Evolutionary conservation across 2,888 invertebrate genomes (phyloP).

Genomic region (Acholoe squamosa): DNA sequence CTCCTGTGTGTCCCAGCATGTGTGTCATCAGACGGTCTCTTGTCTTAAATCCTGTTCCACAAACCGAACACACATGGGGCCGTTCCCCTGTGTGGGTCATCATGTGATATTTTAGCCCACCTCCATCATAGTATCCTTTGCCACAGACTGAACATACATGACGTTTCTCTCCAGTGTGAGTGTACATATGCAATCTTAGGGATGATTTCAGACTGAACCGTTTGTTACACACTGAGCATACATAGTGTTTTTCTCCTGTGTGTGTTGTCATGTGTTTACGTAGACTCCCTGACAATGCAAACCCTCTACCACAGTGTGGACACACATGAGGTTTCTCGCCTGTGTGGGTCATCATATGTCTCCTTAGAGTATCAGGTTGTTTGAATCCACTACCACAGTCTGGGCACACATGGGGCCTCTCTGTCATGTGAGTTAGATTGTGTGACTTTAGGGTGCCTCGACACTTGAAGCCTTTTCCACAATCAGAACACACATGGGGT

Average conservation of each 20-base stretch:
- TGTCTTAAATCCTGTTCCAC: no score
- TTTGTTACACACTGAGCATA: neutral
- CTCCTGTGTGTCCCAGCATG: no score
- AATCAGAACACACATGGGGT: neutral
- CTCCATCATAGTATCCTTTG: neutral
- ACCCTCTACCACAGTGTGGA: neutral
- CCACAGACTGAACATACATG: neutral
- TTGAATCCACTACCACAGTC: constrained; percentile 63
- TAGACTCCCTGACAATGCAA: neutral
- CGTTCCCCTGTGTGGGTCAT: neutral
- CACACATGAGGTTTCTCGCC: neutral
- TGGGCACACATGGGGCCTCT: constrained; percentile 58
- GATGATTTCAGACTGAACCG: neutral
- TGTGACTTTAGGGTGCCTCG: constrained; percentile 41
- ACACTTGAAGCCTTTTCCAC: constrained; percentile 13
- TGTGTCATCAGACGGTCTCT: no score
- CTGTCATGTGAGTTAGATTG: constrained; percentile 55
- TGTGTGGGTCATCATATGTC: constrained; percentile 61
- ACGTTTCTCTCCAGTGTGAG: neutral
- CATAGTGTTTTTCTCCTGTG: no score
- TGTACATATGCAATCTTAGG: neutral
- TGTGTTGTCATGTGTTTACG: neutral
- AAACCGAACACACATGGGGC: no score
- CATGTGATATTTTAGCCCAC: neutral
- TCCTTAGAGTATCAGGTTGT: constrained; percentile 36